Evolutionary conservation across 2,113 vertebrate species (phyloP), one percentile per base, ranked within the genome.

Genomic region (Megaleporinus macrocephalus): DNA sequence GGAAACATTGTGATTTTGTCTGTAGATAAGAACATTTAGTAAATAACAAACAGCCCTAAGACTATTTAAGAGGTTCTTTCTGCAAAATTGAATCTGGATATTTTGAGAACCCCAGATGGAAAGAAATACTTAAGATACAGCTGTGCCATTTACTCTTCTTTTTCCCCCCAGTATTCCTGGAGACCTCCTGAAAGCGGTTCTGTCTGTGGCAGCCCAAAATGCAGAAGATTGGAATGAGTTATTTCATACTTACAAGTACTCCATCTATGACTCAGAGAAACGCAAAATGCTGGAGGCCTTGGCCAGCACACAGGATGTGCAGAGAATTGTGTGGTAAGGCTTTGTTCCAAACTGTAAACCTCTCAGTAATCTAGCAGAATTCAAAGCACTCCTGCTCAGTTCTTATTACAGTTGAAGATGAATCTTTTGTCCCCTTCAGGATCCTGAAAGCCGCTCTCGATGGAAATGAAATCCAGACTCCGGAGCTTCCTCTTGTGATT

Each of bases 201-300:
- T 95, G 91, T 94, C 91, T 79, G 94, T 95, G 76, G 98, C 95
- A 86, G 96, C 95, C 75, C 95, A 94, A 83, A 95, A 93, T 6
- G 71, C 86, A 6, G 80, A 87, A 6, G 95, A 92, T 69, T 99
- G 98, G 98, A 1, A 11, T 0, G 90, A 85, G 83, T 90, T 99
- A 63, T 73, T 94, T 30, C 9, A 11, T 0, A 82, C 91, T 84
- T 98, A 98, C 20, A 2, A 0, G 1, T 18, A 86, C 44, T 77
- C 89, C 80, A 84, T 84, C 78, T 92, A 92, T 44, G 96, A 97
- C 89, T 83, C 95, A 49, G 95, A 98, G 87, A 98, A 97, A 86
- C 90, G 91, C 72, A 97, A 97, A 90, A 95, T 96, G 59, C 91
- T 99, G 26, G 89, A 92, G 89, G 96, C 95, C 5, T 92, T 99